Base-by-base conservation (phyloP, 2,888 invertebrate genomes). In the Neoascia interrupta region DNA sequence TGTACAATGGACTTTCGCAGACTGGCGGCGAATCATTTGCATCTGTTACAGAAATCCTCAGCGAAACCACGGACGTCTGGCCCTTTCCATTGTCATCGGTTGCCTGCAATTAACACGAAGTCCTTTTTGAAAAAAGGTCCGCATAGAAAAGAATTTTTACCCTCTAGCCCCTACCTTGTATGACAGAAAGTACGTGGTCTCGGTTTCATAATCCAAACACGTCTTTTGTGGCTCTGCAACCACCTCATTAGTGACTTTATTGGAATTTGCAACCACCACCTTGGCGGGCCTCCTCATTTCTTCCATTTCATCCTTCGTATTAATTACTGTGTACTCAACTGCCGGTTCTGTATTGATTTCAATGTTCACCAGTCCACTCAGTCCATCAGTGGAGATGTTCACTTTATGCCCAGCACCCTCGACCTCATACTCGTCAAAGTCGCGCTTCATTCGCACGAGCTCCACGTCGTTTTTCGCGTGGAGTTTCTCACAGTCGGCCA, bases 11-110 rank as follows among this genome's bases (percentile, higher is more conserved):
- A 66, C 94, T 94, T 34, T 92, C 90, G 88, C 98, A 98, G 11
- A 92, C 91, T 0, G 97, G 97, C 0, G 95, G 92, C 85, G 96
- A 97, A 88, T 97, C 97, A 87, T 97, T 97, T 68, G 94, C 94
- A 86, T 97, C 97, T 0, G 91, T 91, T 0, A 97, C 90, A 0
- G 93, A 91, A 61, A 97, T 93, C 82, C 94, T 93, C 1, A 97
- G 89, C 0, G 96, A 93, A 0, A 95, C 95, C 21, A 94, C 93
- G 0, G 94, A 92, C 37, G 92, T 93, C 84, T 94, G 95, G 0
- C 95, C 96, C 13, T 91, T 90, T 0, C 96, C 96, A 76, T 94
- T 92, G 84, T 95, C 93, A 83, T 97, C 97, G 8, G 94, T 95
- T 0, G 96, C 96, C 94, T 95, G 86, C 21, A 69, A 63, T 8